Evolutionary conservation across 1,140 invertebrate genomes (phyloP).

Genomic region (Pseudomyrmex pallidus): DNA sequence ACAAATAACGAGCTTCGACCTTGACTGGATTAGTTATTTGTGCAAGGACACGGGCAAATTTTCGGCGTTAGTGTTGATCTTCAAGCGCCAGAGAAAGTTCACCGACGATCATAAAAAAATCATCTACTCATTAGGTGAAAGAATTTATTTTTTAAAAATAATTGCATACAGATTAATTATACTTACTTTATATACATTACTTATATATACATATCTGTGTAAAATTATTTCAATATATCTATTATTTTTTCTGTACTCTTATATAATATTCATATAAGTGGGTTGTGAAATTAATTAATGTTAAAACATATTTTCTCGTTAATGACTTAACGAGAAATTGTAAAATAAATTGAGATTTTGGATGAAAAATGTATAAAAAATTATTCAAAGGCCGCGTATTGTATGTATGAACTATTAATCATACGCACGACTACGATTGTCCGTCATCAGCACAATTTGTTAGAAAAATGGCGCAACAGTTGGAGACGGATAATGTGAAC

Average conservation of each 20-base stretch:
- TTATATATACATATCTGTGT: background rate
- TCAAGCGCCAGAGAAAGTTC: background rate
- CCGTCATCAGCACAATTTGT: conserved; percentile 18
- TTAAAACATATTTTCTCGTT: background rate
- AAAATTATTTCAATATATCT: no score
- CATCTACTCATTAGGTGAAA: background rate
- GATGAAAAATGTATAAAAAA: background rate
- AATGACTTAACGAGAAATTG: background rate
- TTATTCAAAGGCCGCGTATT: background rate
- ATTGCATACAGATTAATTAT: background rate
- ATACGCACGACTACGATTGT: conserved; percentile 10
- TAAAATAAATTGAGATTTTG: background rate
- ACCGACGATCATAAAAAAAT: background rate
- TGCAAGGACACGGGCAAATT: background rate
- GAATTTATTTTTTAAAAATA: background rate
- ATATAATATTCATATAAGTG: no score
- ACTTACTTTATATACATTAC: no score
- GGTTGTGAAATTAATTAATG: background rate
- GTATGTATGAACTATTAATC: conserved; percentile 39
- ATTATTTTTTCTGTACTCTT: no score
- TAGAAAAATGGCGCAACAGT: conserved; percentile 9
- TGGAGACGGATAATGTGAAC: background rate
- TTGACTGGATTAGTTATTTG: conserved; percentile 8
- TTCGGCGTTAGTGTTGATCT: background rate
- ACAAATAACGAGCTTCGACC: conserved; percentile 68